These are phyloP conservation scores for Thyatira batis DNA, from an alignment of 2,888 invertebrate species.

Conservation along the genomic window DNA sequence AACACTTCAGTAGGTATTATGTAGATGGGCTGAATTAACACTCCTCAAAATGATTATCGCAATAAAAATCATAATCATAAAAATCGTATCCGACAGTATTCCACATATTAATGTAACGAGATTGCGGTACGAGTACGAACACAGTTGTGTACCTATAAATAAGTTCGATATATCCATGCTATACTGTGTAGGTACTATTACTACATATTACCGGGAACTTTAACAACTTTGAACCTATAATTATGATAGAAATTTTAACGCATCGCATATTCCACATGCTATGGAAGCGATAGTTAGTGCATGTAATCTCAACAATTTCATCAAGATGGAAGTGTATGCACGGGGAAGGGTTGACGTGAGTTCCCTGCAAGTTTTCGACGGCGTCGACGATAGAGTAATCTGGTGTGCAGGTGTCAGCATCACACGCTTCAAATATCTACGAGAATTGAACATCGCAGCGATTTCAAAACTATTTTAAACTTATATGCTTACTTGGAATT, in stretches of 20 bases:
- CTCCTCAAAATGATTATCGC: not conserved
- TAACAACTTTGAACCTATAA: too few relatives aligned
- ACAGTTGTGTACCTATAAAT: slow-evolving; percentile 28
- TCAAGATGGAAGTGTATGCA: slow-evolving; percentile 10
- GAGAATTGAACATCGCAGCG: slow-evolving; percentile 25
- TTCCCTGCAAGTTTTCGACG: slow-evolving; percentile 28
- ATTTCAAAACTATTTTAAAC: slow-evolving; percentile 25
- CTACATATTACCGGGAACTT: slow-evolving; percentile 32
- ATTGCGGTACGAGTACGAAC: slow-evolving; percentile 19
- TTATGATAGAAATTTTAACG: slow-evolving; percentile 1
- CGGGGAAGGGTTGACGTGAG: slow-evolving; percentile 20
- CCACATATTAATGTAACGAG: slow-evolving; percentile 11
- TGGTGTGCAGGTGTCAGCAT: slow-evolving; percentile 24
- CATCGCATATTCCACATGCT: slow-evolving; percentile 12
- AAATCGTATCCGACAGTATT: slow-evolving; percentile 19
- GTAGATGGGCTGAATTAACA: too few relatives aligned
- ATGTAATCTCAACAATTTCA: slow-evolving; percentile 37
- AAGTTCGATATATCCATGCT: slow-evolving; percentile 33
- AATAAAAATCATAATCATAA: slow-evolving; percentile 16
- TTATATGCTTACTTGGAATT: slow-evolving; percentile 21
- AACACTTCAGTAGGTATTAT: not conserved
- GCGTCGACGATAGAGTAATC: slow-evolving; percentile 25
- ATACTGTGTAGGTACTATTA: slow-evolving; percentile 15
- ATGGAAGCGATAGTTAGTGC: slow-evolving; percentile 12
- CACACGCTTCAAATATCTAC: slow-evolving; percentile 35